Conservation (phyloP, 2,113 vertebrate genomes). For the Festucalex cinctus region DNA sequence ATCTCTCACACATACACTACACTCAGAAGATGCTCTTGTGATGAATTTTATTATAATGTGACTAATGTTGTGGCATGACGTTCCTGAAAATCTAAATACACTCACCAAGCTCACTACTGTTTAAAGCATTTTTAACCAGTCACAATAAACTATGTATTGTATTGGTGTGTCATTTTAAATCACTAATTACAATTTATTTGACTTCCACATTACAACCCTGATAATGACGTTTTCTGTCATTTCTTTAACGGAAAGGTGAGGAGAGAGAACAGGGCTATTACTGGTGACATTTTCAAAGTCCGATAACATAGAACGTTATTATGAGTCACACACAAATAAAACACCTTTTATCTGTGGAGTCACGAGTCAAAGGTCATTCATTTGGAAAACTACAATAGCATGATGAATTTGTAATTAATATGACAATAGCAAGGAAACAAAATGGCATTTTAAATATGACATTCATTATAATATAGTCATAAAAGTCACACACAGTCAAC, state of each 20-base stretch:
- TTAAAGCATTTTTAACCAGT: not conserved
- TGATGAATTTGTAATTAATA: slow-evolving; percentile 69
- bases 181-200: not conserved
- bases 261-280: slow-evolving; percentile 26
- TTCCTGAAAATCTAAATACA: not conserved
- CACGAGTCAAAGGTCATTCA: slow-evolving; percentile 63
- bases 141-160: slow-evolving; percentile 1
- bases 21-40: not conserved
- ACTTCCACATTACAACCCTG: slow-evolving; percentile 14
- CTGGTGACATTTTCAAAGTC: slow-evolving; percentile 72
- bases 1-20: not conserved
- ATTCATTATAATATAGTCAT: slow-evolving; percentile 25
- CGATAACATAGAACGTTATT: slow-evolving; percentile 64
- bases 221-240: slow-evolving; percentile 21
- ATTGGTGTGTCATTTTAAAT: slow-evolving; percentile 13
- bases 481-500: not conserved
- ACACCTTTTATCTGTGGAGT: slow-evolving; percentile 53
- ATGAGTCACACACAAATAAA: slow-evolving; percentile 56
- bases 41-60: not conserved
- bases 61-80: not conserved
- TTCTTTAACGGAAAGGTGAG: slow-evolving; percentile 43
- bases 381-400: slow-evolving; percentile 64
- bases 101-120: slow-evolving; percentile 6
- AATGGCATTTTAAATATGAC: slow-evolving; percentile 66
- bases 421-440: slow-evolving; percentile 54